Evolutionary conservation across 2,113 vertebrate species (phyloP).

Genomic region (Micromys minutus): DNA sequence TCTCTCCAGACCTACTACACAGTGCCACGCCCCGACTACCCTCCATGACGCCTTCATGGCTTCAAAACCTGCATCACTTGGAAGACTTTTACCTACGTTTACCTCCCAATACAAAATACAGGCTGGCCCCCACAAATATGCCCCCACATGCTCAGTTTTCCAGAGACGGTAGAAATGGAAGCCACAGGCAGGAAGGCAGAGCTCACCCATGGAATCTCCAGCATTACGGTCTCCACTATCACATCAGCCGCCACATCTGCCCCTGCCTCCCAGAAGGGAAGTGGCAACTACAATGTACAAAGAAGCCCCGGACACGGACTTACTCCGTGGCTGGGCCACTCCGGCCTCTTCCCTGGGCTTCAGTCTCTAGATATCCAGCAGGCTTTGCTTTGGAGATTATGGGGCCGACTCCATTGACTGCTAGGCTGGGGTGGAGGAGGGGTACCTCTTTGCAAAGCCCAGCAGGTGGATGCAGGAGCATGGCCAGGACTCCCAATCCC

Average conservation of each 20-base stretch:
- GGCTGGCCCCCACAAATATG: too few relatives aligned
- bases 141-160: background rate
- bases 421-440: background rate
- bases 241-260: background rate
- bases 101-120: background rate
- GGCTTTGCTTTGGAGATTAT: background rate
- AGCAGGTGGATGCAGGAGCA: background rate
- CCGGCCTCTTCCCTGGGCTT: background rate
- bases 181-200: background rate
- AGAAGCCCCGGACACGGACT: background rate
- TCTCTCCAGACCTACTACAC: background rate
- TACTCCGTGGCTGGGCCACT: background rate
- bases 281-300: background rate
- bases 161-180: background rate
- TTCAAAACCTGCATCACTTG: background rate
- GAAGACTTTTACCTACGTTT: background rate
- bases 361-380: background rate
- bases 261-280: background rate
- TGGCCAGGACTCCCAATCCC: background rate
- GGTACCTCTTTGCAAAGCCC: background rate
- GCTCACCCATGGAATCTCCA: background rate
- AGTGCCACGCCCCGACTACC: background rate
- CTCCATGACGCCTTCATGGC: background rate
- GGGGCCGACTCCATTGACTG: background rate
- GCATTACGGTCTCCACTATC: background rate